phyloP scores from a whole-genome alignment of 1,140 invertebrate species.

The Drusus annulatus region DNA sequence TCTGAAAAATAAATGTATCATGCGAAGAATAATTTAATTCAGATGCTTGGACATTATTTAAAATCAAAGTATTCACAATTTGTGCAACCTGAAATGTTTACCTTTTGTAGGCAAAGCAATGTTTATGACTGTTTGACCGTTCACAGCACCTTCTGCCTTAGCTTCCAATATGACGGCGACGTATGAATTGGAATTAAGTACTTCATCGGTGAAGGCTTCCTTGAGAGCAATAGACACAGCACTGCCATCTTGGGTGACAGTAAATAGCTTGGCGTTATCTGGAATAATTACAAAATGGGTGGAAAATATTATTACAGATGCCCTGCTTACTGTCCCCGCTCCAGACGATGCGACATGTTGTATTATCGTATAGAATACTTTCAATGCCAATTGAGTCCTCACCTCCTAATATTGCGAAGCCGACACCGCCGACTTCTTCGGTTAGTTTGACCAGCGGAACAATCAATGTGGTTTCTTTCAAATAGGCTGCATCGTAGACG shows the following conservation, averaged over 20 bases:
- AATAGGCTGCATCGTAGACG: background rate
- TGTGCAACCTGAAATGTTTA: background rate
- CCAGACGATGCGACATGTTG: background rate
- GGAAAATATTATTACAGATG: background rate
- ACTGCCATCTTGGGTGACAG: background rate
- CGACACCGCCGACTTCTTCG: background rate
- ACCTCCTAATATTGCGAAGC: background rate
- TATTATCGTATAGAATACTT: background rate
- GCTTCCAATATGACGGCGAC: slow-evolving; percentile 4
- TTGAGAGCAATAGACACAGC: background rate
- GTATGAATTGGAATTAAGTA: background rate
- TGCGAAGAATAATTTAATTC: too few relatives aligned
- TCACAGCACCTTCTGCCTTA: background rate
- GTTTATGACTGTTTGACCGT: background rate
- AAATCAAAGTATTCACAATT: background rate
- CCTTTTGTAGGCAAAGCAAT: background rate
- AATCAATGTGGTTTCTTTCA: background rate
- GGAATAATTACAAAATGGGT: background rate
- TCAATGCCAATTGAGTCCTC: background rate
- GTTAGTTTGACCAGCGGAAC: background rate
- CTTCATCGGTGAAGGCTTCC: background rate
- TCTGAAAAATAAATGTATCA: too few relatives aligned
- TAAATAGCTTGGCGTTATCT: background rate
- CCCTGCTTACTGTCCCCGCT: too few relatives aligned
- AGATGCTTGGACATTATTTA: too few relatives aligned